Conservation (phyloP, 2,888 invertebrate species). For the Nephrotoma flavescens region DNA sequence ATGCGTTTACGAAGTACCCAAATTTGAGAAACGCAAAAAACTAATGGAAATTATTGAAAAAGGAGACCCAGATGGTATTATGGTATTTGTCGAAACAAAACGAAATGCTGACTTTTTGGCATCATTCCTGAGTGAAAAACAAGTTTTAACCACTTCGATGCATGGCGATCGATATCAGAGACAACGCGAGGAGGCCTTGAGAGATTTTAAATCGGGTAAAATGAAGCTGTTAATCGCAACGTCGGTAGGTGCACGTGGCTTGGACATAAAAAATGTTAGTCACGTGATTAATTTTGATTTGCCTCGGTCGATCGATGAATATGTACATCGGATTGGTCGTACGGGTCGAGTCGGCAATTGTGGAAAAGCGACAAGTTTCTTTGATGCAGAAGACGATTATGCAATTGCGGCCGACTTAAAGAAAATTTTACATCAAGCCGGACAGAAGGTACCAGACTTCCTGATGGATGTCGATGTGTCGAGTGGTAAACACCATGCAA, state of each 20-base stretch:
- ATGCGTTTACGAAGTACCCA: constrained; percentile 49
- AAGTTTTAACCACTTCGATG: constrained; percentile 85
- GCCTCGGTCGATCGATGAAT: constrained; percentile 80
- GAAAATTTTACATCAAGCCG: constrained; percentile 61
- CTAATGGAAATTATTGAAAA: constrained; percentile 35
- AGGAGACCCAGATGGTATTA: constrained; percentile 36
- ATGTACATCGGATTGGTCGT: constrained; percentile 88
- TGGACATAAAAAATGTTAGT: constrained; percentile 77
- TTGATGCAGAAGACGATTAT: constrained; percentile 46
- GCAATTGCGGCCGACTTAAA: constrained; percentile 48
- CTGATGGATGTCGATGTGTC: constrained; percentile 30
- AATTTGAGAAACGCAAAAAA: constrained; percentile 58
- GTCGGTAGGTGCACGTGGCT: constrained; percentile 83
- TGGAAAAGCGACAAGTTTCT: constrained; percentile 80
- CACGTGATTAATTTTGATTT: constrained; percentile 89
- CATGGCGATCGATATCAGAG: constrained; percentile 94
- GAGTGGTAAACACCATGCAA: constrained; percentile 27
- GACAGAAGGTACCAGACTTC: constrained; percentile 68
- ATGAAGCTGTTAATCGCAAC: constrained; percentile 83
- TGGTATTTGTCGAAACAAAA: constrained; percentile 87
- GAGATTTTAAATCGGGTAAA: constrained; percentile 66
- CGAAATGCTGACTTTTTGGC: constrained; percentile 83
- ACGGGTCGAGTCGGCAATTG: constrained; percentile 87
- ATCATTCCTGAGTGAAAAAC: constrained; percentile 59
- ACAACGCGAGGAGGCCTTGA: constrained; percentile 89